These are phyloP conservation scores for Tupaia chinensis DNA, from an alignment of 2,113 vertebrate genomes.

Conservation along the genomic window DNA sequence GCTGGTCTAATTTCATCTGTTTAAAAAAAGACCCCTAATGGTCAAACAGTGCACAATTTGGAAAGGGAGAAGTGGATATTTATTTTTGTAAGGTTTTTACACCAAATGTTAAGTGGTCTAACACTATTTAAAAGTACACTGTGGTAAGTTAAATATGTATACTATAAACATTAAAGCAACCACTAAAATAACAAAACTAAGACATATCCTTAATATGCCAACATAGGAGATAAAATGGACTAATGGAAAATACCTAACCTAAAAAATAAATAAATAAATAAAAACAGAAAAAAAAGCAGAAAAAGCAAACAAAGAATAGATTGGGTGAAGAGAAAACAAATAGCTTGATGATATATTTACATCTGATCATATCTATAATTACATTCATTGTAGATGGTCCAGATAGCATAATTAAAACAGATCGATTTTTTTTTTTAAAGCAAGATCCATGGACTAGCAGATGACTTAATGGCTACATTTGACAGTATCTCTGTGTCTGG, in stretches of 20 bases:
- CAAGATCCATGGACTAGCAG: too few relatives aligned
- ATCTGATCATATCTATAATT: slow-evolving; percentile 51
- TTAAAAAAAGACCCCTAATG: background rate
- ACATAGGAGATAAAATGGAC: background rate
- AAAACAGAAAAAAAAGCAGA: slow-evolving; percentile 10
- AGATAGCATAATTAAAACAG: slow-evolving; percentile 51
- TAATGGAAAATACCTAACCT: background rate
- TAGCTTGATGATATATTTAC: slow-evolving; percentile 34
- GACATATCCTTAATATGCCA: slow-evolving; percentile 16
- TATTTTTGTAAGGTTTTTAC: background rate
- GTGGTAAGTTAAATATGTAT: slow-evolving; percentile 4
- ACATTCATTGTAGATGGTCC: slow-evolving; percentile 31
- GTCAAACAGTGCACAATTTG: background rate
- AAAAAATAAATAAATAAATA: slow-evolving; percentile 52
- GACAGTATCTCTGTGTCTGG: background rate
- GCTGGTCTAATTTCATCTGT: background rate
- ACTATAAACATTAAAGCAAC: background rate
- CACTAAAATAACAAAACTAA: slow-evolving; percentile 37
- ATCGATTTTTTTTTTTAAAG: background rate
- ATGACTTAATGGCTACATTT: too few relatives aligned
- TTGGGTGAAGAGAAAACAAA: slow-evolving; percentile 28
- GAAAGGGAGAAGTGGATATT: slow-evolving; percentile 13
- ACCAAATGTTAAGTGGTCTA: background rate
- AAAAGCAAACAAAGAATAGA: slow-evolving; percentile 51
- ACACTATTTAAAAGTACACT: background rate